A percentile compares a stretch with the other conserved stretches of the same genome.
These are phyloP conservation scores for Lagodon rhomboides DNA, from an alignment of 2,797 vertebrate species.

Conservation along the genomic window DNA sequence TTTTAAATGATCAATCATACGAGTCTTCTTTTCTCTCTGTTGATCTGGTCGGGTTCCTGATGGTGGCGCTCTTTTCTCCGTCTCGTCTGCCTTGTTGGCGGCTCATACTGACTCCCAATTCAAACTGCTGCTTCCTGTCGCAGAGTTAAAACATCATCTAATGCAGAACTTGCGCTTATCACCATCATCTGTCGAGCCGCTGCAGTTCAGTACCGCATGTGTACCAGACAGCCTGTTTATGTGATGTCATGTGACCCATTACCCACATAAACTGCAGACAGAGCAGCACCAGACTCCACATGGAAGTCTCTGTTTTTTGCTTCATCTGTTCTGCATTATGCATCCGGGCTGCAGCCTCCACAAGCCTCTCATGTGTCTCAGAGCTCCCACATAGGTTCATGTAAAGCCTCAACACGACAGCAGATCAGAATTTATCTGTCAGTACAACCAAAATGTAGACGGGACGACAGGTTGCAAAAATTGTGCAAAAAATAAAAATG, in stretches of 20 bases:
- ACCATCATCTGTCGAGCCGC: not conserved
- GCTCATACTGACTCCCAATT: not conserved
- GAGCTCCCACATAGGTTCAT: not conserved
- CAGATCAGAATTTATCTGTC: not conserved
- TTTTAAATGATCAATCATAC: not conserved
- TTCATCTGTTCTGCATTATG: conserved; percentile 21
- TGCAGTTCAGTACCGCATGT: not conserved
- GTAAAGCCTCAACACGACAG: not conserved
- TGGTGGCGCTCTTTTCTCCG: not conserved
- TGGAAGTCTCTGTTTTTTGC: not conserved
- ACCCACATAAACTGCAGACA: not conserved
- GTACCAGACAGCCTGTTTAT: not conserved
- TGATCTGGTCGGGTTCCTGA: not conserved
- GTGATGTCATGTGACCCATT: conserved; percentile 3
- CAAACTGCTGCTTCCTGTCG: not conserved
- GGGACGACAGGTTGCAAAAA: too few species aligned
- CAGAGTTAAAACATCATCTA: not conserved
- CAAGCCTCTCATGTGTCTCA: conserved; percentile 1
- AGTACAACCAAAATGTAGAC: not conserved
- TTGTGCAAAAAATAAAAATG: too few species aligned
- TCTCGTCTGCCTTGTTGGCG: not conserved
- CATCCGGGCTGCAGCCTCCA: conserved; percentile 12
- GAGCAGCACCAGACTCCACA: not conserved
- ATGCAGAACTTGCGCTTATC: not conserved
- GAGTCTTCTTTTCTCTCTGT: not conserved